These are phyloP conservation scores for Leptinotarsa undecemlineata DNA, from an alignment of 1,140 invertebrate genomes.

Conservation along the genomic window DNA sequence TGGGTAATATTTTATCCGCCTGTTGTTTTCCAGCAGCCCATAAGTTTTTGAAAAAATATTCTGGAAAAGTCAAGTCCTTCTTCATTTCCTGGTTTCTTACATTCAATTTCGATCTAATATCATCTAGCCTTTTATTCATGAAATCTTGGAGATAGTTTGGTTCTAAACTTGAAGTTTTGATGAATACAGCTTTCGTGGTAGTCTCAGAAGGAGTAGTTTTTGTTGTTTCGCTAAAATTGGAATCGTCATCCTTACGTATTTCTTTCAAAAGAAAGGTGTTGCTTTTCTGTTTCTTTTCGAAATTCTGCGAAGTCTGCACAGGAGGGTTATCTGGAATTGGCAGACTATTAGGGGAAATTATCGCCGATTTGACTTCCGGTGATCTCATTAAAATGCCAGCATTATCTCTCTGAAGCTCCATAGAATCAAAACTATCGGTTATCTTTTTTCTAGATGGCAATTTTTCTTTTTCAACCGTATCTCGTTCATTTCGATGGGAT, in stretches of 20 bases:
- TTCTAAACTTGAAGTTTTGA: background rate
- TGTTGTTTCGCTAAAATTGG: background rate
- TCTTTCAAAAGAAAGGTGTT: background rate
- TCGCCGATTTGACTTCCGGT: background rate
- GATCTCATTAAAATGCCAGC: slow-evolving; percentile 13
- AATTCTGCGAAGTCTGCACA: background rate
- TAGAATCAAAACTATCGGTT: slow-evolving; percentile 5
- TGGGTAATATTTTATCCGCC: background rate
- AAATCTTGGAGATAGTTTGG: slow-evolving; percentile 14
- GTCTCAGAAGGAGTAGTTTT: background rate
- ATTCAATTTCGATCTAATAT: slow-evolving; percentile 5
- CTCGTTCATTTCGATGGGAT: background rate
- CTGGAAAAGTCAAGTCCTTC: background rate
- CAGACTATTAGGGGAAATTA: background rate
- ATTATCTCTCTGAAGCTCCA: background rate
- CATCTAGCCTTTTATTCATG: background rate
- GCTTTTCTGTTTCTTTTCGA: background rate
- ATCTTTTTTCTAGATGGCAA: slow-evolving; percentile 1
- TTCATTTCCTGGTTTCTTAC: background rate
- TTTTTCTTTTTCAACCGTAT: background rate
- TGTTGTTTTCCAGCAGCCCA: background rate
- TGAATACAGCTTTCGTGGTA: background rate
- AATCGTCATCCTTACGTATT: background rate
- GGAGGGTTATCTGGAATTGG: background rate
- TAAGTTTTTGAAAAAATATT: background rate